Conservation (phyloP, 2,113 vertebrate species). For the Todiramphus chloris region DNA sequence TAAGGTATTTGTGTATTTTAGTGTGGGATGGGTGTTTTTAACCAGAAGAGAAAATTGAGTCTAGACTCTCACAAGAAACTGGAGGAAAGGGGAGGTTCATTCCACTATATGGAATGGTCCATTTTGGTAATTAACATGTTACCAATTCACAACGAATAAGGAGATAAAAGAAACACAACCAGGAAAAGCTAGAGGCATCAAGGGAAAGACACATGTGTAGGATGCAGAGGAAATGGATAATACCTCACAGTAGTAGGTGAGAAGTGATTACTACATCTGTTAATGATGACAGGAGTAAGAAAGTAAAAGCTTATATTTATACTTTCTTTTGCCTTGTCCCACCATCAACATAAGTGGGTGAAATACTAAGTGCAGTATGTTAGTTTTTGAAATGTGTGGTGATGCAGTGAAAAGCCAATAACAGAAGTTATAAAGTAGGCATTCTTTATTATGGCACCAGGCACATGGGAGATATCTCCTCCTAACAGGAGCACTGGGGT, state of each 20-base stretch:
- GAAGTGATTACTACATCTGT: not conserved
- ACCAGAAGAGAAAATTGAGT: not conserved
- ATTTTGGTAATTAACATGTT: not conserved
- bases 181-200: not conserved
- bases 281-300: not conserved
- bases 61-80: not conserved
- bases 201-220: fast-evolving
- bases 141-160: not conserved
- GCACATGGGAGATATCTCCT: too few relatives aligned
- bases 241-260: fast-evolving
- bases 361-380: not conserved
- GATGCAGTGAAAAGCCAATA: too few relatives aligned
- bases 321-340: not conserved
- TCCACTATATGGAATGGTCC: not conserved
- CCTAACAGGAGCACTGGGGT: too few relatives aligned
- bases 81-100: not conserved
- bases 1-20: not conserved
- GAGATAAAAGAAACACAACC: not conserved
- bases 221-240: not conserved
- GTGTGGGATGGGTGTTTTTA: fast-evolving
- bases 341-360: fast-evolving
- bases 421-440: too few relatives aligned
- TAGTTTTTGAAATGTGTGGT: not conserved
- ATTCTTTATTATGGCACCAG: too few relatives aligned
- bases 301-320: not conserved